A percentile compares a stretch with the other conserved stretches of the same genome.
Conservation (phyloP, 2,888 invertebrate genomes). For the Hipparchia sbordonii region DNA sequence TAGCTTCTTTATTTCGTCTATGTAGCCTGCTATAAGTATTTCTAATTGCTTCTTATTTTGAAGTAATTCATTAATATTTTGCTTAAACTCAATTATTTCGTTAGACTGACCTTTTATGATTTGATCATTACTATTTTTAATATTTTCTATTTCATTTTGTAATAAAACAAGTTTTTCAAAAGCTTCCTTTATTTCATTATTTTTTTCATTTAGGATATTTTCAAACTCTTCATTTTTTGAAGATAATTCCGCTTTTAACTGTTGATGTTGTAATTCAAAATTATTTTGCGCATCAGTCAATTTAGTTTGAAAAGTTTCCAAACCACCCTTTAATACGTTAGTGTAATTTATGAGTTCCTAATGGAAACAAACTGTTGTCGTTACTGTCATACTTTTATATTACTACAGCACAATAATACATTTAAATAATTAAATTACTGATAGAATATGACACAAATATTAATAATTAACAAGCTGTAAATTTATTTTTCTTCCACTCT, state of each 20-base stretch:
- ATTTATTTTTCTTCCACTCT: neutral
- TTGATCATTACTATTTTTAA: constrained; percentile 47
- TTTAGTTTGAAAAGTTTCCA: constrained; percentile 57
- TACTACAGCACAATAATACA: neutral
- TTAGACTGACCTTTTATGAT: constrained; percentile 45
- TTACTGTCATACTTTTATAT: neutral
- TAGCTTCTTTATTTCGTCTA: constrained; percentile 45
- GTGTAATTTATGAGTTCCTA: constrained; percentile 59
- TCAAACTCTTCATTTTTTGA: constrained; percentile 54
- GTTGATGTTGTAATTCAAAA: constrained; percentile 46
- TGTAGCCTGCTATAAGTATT: constrained; percentile 40
- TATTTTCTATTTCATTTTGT: constrained; percentile 50
- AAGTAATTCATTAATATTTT: constrained; percentile 48
- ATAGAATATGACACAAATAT: neutral
- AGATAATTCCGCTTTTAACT: constrained; percentile 52
- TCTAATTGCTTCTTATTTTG: constrained; percentile 44
- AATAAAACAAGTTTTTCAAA: constrained; percentile 50
- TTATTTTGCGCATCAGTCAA: constrained; percentile 51
- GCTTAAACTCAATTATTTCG: constrained; percentile 49
- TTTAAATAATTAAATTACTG: neutral
- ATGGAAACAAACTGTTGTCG: constrained; percentile 43
- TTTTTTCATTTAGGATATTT: constrained; percentile 51
- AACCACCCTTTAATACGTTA: constrained; percentile 57
- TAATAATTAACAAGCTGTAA: constrained; percentile 4
- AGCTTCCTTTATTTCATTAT: constrained; percentile 56